Evolutionary conservation across 2,113 vertebrate genomes (phyloP).

Genomic region (Myotis davidii): DNA sequence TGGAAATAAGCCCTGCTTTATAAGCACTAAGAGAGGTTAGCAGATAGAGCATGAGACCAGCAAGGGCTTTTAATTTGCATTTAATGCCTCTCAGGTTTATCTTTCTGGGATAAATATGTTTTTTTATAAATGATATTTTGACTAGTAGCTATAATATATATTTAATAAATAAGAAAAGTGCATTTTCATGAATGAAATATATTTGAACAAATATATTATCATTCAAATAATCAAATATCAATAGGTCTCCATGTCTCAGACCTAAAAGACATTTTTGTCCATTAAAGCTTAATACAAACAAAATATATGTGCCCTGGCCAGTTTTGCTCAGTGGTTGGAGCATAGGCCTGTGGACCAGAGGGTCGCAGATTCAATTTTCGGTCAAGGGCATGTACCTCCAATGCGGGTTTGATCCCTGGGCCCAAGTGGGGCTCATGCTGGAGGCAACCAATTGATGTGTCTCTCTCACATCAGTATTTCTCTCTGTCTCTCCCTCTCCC

Average conservation of each 20-base stretch:
- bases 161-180: conserved; percentile 52
- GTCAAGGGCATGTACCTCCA: too few species aligned
- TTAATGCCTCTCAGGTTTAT: background rate
- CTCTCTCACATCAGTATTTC: too few species aligned
- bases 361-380: too few species aligned
- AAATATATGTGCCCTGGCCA: background rate
- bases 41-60: background rate
- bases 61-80: background rate
- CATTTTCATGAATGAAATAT: conserved; percentile 22
- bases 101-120: background rate
- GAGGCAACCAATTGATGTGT: too few species aligned
- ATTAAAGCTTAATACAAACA: conserved; percentile 44
- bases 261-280: conserved; percentile 38
- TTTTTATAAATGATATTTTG: conserved; percentile 13
- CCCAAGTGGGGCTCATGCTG: too few species aligned
- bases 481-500: too few species aligned
- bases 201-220: conserved; percentile 38
- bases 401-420: too few species aligned
- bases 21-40: background rate
- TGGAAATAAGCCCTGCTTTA: background rate
- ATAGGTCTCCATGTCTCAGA: conserved; percentile 23
- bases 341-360: too few species aligned
- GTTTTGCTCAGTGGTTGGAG: too few species aligned
- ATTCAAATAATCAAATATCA: conserved; percentile 23
- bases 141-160: background rate